A percentile compares a stretch with the other conserved stretches of the same genome.
Conservation (phyloP, 2,797 vertebrate species). For the Eleutherodactylus coqui region DNA sequence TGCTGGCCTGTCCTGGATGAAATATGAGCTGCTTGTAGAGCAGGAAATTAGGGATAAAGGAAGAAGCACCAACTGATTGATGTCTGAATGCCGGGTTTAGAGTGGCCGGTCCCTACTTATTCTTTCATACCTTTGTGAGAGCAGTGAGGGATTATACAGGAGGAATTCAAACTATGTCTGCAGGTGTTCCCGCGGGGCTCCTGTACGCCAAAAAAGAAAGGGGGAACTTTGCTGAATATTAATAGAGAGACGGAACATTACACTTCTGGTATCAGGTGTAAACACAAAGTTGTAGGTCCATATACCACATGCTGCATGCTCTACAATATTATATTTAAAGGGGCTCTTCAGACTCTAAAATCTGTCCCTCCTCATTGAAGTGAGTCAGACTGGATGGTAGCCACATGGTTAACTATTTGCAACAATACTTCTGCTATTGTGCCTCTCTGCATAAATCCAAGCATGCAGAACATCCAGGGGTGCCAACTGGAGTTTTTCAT, state of each 20-base stretch:
- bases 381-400: too few relatives aligned
- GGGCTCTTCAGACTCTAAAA: too few relatives aligned
- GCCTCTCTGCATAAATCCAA: too few relatives aligned
- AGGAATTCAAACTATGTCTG: conserved; percentile 58
- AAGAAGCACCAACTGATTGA: conserved; percentile 59
- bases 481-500: too few relatives aligned
- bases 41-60: conserved; percentile 62
- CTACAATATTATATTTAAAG: too few relatives aligned
- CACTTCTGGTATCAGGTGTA: neutral
- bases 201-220: conserved; percentile 1
- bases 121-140: conserved; percentile 52
- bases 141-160: conserved; percentile 50
- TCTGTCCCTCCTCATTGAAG: too few relatives aligned
- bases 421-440: too few relatives aligned
- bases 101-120: conserved; percentile 36
- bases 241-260: neutral
- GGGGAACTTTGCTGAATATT: neutral
- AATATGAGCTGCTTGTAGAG: conserved; percentile 49
- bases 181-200: conserved; percentile 54
- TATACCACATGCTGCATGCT: neutral
- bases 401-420: too few relatives aligned
- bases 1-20: conserved; percentile 30
- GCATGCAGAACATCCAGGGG: too few relatives aligned
- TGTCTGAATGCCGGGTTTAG: conserved; percentile 54
- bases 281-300: neutral